Evolutionary conservation across 2,797 vertebrate species (phyloP), one percentile per base, ranked within the genome.

Genomic region (Anomalospiza imberbis): DNA sequence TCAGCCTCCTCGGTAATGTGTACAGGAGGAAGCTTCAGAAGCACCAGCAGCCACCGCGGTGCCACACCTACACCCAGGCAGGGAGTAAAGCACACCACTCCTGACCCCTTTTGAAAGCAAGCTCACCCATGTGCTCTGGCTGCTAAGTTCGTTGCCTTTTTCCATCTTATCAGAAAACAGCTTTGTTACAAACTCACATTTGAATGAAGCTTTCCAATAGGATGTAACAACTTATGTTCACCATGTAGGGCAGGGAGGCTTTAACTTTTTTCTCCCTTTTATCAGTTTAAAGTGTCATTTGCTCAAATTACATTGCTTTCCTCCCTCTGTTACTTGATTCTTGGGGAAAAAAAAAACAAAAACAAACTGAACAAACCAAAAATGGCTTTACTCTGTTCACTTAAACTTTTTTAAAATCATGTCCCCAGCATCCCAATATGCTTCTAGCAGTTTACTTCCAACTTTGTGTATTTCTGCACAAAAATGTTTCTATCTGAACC

Each of bases 1-100:
- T 53, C 60, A 48, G 21, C 55, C 57, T 80, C 44, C 38, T 24
- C 24, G 10, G 6, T 4, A 47, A 36, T 1, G 0, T 0, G 0
- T 1, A 31, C 61, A 47, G 47, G 55, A 65, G 7, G 12, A 9
- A 65, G 18, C 57, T 24, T 34, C 5, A 47, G 36, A n/a, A 60
- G 65, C 85, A 74, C n/a, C 72, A 80, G 40, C 51, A 38, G 2
- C 79, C 31, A 66, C 36, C 15, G 0, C 2, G 12, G n/a, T 47
- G 67, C 65, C 44, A 40, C 21, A 36, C 0, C 3, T 6, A 18
- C 57, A 11, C 22, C 17, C 25, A 34, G 48, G 15, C 25, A 36
- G 3, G 1, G 17, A 65, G 29, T 3, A 26, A 40, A 54, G n/a
- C 48, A 12, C 2, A 4, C 17, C 25, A 3, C 25, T 51, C 51